phyloP scores from a whole-genome alignment of 2,113 vertebrate genomes.

The Indri indri region DNA sequence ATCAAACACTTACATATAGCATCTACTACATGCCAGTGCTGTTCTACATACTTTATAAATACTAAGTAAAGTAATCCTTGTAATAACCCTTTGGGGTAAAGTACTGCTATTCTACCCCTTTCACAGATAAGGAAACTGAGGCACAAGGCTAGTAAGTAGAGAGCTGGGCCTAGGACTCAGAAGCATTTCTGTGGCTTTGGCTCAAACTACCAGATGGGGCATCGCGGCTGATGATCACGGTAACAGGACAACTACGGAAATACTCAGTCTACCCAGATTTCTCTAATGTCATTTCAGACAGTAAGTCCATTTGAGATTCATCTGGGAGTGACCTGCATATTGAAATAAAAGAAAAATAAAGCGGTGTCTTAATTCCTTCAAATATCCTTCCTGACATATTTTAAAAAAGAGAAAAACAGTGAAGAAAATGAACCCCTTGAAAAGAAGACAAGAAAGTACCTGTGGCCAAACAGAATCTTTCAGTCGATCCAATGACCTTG shows the following conservation, averaged over 20 bases:
- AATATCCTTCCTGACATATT: not conserved
- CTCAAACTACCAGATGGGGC: too few relatives aligned
- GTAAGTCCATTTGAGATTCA: not conserved
- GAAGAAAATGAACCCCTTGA: not conserved
- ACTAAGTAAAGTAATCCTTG: not conserved
- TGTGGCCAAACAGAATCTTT: not conserved
- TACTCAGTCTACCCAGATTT: not conserved
- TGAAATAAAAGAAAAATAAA: not conserved
- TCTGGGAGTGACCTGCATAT: not conserved
- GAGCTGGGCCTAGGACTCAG: not conserved
- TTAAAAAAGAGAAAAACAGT: not conserved
- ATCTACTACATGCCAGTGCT: too few relatives aligned
- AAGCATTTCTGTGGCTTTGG: accelerated
- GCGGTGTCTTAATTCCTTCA: not conserved
- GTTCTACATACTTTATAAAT: not conserved
- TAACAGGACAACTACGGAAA: not conserved
- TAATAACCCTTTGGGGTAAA: not conserved
- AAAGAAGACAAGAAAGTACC: not conserved
- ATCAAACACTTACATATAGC: accelerated
- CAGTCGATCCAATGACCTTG: not conserved
- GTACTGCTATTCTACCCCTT: not conserved
- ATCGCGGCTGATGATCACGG: accelerated
- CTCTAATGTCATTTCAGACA: not conserved
- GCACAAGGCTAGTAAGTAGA: not conserved
- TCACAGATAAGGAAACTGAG: not conserved